These are phyloP conservation scores for Acrossocheilus fasciatus DNA, from an alignment of 2,797 vertebrate species.

Conservation along the genomic window DNA sequence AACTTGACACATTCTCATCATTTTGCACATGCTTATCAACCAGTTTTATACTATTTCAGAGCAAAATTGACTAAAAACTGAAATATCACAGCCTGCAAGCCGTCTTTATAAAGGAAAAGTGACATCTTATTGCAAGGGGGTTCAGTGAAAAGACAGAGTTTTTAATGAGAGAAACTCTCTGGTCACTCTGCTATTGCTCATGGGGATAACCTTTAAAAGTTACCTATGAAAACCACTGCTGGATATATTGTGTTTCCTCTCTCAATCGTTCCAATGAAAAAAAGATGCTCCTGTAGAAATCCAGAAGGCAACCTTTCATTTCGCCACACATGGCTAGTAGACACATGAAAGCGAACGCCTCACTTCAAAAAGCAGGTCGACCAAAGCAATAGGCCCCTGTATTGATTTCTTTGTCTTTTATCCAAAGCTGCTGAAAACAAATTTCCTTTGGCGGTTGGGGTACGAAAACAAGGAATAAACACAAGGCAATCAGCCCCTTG, in stretches of 20 bases:
- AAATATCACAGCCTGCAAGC: not conserved
- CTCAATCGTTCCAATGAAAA: constrained; percentile 35
- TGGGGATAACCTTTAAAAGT: constrained; percentile 63
- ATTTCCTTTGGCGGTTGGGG: constrained; percentile 37
- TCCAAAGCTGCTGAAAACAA: constrained; percentile 52
- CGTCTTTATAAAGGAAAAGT: constrained; percentile 5
- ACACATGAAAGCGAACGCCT: constrained; percentile 51
- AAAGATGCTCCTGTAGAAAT: not conserved
- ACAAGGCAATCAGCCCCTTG: constrained; percentile 3
- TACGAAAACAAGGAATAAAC: constrained; percentile 51
- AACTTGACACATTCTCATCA: not conserved
- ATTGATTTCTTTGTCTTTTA: constrained; percentile 62
- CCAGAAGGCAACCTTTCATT: constrained; percentile 57
- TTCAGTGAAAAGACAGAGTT: constrained; percentile 21
- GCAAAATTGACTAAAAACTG: not conserved
- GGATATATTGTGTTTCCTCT: constrained; percentile 40
- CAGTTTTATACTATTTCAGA: not conserved
- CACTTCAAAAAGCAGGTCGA: constrained; percentile 52
- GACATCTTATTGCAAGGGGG: constrained; percentile 44
- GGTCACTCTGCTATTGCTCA: constrained; percentile 36
- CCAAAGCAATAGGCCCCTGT: constrained; percentile 37
- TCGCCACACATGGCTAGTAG: constrained; percentile 33
- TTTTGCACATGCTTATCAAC: not conserved
- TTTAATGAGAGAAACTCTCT: constrained; percentile 63
- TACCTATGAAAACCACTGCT: constrained; percentile 37